Evolutionary conservation across 2,797 vertebrate genomes (phyloP), one percentile per base, ranked within the genome.

Genomic region (Octomys mimax): DNA sequence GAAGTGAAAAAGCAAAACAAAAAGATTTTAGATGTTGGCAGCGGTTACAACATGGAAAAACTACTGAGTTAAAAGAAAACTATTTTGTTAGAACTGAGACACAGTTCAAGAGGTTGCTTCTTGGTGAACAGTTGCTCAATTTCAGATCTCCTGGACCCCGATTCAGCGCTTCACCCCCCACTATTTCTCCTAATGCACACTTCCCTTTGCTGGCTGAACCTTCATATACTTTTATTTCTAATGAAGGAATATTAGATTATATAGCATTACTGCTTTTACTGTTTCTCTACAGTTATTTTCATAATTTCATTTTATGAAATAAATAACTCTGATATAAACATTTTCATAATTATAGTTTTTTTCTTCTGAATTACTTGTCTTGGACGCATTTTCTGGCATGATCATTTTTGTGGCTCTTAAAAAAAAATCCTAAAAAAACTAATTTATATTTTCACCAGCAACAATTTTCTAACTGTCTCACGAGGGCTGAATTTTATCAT

Each of bases 251-350:
- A 77, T 68, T 89, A 73, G 46, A 11, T 89, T 88, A 33, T 49
- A 54, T 5, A 77, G 8, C 26, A 57, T 95, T 81, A 61, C 91
- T 89, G 73, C 46, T 77, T 87, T 87, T 61, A 83, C 36, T 79
- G 12, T 62, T 96, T 83, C 33, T 87, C 26, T 92, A 73, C 84
- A 71, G 22, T 36, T 91, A 80, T 79, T 92, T 87, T 49, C 26
- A 42, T 87, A 79, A 89, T 95, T 96, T 95, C 33, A 62, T 84
- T 86, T 90, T 95, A 70, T n/a, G n/a, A n/a, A n/a, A 96, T 90
- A 96, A 97, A 94, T 89, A 95, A 97, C 92, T 93, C 87, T 79
- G 71, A 73, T 77, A 2, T 87, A 95, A 87, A 91, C 94, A 92
- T 82, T 94, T 94, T 91, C 85, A 70, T 94, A 90, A 93, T 92